phyloP scores from a whole-genome alignment of 1,140 invertebrate species.

The Chymomyza costata region DNA sequence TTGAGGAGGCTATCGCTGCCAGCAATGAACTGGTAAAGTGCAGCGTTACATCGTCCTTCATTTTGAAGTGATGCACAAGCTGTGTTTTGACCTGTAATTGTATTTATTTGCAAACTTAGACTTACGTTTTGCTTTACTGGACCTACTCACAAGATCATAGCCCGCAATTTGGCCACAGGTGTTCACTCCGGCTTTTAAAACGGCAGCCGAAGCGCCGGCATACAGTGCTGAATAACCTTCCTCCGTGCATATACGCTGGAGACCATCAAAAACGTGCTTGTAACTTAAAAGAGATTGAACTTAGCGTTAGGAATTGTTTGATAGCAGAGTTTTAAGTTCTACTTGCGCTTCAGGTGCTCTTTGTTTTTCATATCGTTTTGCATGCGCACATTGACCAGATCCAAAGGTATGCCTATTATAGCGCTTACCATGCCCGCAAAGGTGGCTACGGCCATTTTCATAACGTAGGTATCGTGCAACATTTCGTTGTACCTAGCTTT shows the following conservation, averaged over 20 bases:
- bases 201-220: conserved; percentile 91
- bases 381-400: conserved; percentile 98
- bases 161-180: conserved; percentile 95
- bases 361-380: conserved; percentile 97
- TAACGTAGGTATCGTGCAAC: conserved; percentile 76
- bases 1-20: conserved; percentile 11
- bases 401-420: conserved; percentile 85
- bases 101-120: background rate
- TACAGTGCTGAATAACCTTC: conserved; percentile 90
- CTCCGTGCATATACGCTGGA: conserved; percentile 85
- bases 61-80: conserved; percentile 1
- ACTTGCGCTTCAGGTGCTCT: conserved; percentile 71
- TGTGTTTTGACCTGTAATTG: conserved; percentile 12
- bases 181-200: conserved; percentile 92
- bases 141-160: conserved; percentile 86
- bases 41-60: conserved; percentile 13
- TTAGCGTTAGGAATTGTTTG: background rate
- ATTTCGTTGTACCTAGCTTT: conserved; percentile 80
- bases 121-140: background rate
- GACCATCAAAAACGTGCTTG: conserved; percentile 94
- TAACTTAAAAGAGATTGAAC: conserved; percentile 81
- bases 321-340: background rate
- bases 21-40: conserved; percentile 31
- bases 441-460: conserved; percentile 86
- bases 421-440: conserved; percentile 85